A percentile compares a stretch with the other conserved stretches of the same genome.
phyloP scores from a whole-genome alignment of 1,140 invertebrate genomes.

The Ips typographus region DNA sequence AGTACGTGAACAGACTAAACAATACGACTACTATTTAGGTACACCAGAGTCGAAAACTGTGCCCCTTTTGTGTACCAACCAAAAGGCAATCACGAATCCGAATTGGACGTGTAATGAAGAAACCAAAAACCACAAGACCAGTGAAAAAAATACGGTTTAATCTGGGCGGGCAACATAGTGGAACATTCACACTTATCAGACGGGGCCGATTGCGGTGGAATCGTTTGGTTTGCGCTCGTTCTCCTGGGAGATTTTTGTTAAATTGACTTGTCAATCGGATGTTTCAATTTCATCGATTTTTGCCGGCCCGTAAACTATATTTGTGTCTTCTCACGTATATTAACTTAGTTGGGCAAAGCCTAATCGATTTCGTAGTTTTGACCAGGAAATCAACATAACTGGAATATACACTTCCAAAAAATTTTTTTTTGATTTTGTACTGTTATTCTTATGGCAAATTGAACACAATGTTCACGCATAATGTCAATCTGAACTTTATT shows the following conservation, averaged over 20 bases:
- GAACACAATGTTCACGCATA: too few relatives aligned
- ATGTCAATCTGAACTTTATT: too few relatives aligned
- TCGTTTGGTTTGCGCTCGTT: constrained; percentile 7
- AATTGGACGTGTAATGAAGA: constrained; percentile 1
- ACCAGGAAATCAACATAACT: too few relatives aligned
- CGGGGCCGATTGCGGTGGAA: constrained; percentile 8
- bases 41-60: not conserved
- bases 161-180: constrained; percentile 2
- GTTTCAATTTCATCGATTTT: constrained; percentile 8
- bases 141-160: constrained; percentile 9
- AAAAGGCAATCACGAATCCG: constrained; percentile 6
- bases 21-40: too few relatives aligned
- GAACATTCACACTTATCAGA: constrained; percentile 7
- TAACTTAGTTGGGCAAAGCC: not conserved
- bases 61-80: constrained; percentile 4
- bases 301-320: not conserved
- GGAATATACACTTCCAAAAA: too few relatives aligned
- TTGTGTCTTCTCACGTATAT: not conserved
- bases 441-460: too few relatives aligned
- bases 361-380: too few relatives aligned
- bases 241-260: not conserved
- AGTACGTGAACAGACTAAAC: too few relatives aligned
- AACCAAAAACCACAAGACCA: not conserved
- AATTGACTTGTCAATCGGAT: constrained; percentile 12
- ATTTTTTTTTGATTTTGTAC: too few relatives aligned